A percentile compares a stretch with the other conserved stretches of the same genome.
phyloP scores from a whole-genome alignment of 2,113 vertebrate species.

The Notarius quadriscutis region DNA sequence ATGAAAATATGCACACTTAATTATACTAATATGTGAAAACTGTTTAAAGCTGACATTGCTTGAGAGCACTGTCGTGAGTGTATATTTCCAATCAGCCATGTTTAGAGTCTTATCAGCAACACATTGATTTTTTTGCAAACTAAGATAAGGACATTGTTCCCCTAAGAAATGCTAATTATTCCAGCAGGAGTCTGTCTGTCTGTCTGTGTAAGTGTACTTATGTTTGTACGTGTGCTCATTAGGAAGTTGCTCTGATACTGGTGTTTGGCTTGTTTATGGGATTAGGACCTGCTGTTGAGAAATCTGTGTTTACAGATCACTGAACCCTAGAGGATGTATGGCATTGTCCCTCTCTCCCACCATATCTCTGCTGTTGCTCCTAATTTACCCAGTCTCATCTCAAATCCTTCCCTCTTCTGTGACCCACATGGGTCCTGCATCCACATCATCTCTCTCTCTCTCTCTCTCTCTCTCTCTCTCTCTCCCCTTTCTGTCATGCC shows the following conservation, averaged over 20 bases:
- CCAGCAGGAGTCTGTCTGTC: neutral
- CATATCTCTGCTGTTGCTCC: slow-evolving; percentile 5
- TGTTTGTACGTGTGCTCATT: slow-evolving; percentile 6
- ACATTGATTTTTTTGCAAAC: neutral
- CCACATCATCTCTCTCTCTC: slow-evolving; percentile 8
- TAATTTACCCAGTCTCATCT: slow-evolving; percentile 25
- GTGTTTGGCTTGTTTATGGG: slow-evolving; percentile 24
- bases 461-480: neutral
- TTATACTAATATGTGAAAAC: slow-evolving; percentile 25
- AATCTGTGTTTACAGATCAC: slow-evolving; percentile 23
- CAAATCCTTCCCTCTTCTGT: slow-evolving; percentile 17
- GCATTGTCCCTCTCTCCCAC: neutral
- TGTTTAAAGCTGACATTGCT: neutral
- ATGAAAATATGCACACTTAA: neutral
- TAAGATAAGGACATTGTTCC: slow-evolving; percentile 8
- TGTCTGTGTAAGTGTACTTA: neutral
- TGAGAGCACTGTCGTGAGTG: neutral
- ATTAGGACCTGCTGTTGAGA: slow-evolving; percentile 17
- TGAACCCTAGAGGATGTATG: slow-evolving; percentile 6
- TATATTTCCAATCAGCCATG: neutral
- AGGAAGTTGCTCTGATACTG: neutral
- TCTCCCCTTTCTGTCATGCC: slow-evolving; percentile 9
- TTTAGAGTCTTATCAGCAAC: neutral
- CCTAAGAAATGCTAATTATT: slow-evolving; percentile 15
- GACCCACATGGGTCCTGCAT: slow-evolving; percentile 12